phyloP scores from a whole-genome alignment of 2,113 vertebrate genomes.

The Dermatemys mawii region DNA sequence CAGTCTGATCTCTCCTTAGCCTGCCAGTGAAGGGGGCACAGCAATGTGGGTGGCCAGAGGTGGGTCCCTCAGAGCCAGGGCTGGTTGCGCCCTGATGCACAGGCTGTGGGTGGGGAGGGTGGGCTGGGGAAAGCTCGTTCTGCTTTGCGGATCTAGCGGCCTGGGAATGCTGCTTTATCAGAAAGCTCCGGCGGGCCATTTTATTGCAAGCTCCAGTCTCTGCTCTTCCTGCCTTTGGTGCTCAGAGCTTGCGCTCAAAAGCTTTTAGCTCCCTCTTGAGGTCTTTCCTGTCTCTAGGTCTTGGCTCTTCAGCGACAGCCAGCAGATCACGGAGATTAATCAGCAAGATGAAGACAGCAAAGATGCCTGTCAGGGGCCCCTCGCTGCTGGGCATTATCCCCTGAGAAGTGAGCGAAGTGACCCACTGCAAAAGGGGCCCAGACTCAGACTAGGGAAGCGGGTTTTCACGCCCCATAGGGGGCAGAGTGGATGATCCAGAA shows the following conservation, averaged over 20 bases:
- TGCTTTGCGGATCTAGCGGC: fast-evolving
- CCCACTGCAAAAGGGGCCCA: background rate
- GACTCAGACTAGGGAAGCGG: background rate
- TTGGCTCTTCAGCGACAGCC: background rate
- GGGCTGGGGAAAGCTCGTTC: background rate
- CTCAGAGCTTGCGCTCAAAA: background rate
- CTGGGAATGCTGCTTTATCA: background rate
- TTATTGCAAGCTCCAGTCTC: background rate
- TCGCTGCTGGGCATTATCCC: background rate
- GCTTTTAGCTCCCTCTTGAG: constrained; percentile 47
- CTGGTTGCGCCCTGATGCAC: too few species aligned
- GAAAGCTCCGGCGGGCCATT: background rate
- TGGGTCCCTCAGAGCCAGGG: background rate
- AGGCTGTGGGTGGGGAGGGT: too few species aligned
- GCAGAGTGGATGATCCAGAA: background rate
- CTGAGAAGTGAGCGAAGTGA: background rate
- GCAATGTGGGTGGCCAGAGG: background rate
- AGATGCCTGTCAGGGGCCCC: background rate
- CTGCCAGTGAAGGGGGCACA: background rate
- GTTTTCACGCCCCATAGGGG: background rate
- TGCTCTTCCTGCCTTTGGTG: background rate
- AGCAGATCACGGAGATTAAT: background rate
- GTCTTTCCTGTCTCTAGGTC: background rate
- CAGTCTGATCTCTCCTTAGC: background rate
- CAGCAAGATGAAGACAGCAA: background rate